Conservation (phyloP, 2,797 vertebrate species). For the Molossus alvarezi region DNA sequence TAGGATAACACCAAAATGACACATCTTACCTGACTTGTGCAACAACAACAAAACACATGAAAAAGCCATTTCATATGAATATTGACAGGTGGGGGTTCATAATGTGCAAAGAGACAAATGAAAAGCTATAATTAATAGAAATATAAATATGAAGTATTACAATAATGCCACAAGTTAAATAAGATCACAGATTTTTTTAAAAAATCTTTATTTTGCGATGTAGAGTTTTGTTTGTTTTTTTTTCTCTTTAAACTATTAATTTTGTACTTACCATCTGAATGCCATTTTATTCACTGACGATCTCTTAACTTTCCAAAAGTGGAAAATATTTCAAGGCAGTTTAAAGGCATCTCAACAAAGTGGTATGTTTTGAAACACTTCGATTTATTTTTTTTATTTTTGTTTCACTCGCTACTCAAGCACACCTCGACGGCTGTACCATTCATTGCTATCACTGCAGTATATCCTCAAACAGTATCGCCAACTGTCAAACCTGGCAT, state of each 20-base stretch:
- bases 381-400: slow-evolving; percentile 74
- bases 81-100: not conserved
- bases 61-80: slow-evolving; percentile 7
- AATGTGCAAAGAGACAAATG: not conserved
- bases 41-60: not conserved
- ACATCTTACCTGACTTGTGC: not conserved
- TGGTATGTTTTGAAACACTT: slow-evolving; percentile 75
- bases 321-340: slow-evolving; percentile 68
- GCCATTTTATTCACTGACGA: slow-evolving; percentile 58
- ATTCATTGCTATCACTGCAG: slow-evolving; percentile 69
- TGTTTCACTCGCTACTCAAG: slow-evolving; percentile 65
- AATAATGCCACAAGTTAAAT: not conserved
- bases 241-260: slow-evolving; percentile 55
- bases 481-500: slow-evolving; percentile 85
- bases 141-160: slow-evolving; percentile 19
- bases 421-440: slow-evolving; percentile 55
- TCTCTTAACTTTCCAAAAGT: slow-evolving; percentile 68
- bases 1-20: not conserved
- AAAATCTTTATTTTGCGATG: not conserved
- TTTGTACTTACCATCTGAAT: not conserved
- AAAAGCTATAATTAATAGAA: slow-evolving; percentile 66
- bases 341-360: slow-evolving; percentile 72
- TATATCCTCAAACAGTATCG: slow-evolving; percentile 83
- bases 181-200: not conserved
- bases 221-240: not conserved